These are phyloP conservation scores for Pocillopora verrucosa DNA, from an alignment of 64 coral and sea anemone species.

Conservation along the genomic window DNA sequence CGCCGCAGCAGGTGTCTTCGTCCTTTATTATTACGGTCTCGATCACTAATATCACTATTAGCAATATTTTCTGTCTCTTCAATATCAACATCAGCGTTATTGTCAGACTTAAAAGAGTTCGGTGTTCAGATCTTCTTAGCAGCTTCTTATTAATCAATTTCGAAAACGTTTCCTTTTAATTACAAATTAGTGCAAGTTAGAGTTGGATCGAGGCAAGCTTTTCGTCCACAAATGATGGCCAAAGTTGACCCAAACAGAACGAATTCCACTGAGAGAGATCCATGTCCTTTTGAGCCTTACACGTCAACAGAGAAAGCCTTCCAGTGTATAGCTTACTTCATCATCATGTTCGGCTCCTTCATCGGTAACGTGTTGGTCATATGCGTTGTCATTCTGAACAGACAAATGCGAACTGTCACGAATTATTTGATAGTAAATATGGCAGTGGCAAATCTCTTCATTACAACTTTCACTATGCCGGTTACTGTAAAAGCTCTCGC, in stretches of 20 bases:
- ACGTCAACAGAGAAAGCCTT: conserved; percentile 20
- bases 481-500: conserved; percentile 19
- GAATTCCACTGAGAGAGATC: not conserved
- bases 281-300: not conserved
- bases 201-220: not conserved
- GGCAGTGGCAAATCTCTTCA: conserved; percentile 67
- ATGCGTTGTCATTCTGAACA: conserved; percentile 56
- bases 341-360: conserved; percentile 56
- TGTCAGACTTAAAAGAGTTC: not conserved
- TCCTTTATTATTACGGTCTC: no score
- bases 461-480: conserved; percentile 72
- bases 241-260: not conserved
- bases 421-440: conserved; percentile 93
- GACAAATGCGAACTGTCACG: conserved; percentile 81
- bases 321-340: conserved; percentile 48
- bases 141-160: conserved; percentile 28
- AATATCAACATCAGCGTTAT: no score
- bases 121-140: not conserved
- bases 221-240: not conserved
- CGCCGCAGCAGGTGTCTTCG: no score
- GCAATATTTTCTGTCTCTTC: no score
- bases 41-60: no score
- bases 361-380: conserved; percentile 75
- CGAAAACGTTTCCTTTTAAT: conserved; percentile 12
- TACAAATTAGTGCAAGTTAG: not conserved